Evolutionary conservation across 2,888 invertebrate species (phyloP), one percentile per base, ranked within the genome.

Genomic region (Tiliacea aurago): DNA sequence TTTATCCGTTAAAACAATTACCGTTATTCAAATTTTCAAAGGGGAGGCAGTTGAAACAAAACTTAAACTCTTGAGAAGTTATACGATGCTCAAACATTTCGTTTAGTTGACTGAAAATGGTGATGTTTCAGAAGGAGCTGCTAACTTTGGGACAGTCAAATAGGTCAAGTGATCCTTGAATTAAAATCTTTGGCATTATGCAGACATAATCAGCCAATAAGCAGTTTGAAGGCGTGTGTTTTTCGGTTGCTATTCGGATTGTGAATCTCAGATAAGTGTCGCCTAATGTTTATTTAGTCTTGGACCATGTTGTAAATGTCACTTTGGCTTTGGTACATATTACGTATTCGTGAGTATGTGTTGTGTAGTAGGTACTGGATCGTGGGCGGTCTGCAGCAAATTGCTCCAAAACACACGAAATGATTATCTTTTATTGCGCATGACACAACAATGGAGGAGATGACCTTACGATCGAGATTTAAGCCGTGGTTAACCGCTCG

Each of bases 401-500:
- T 94, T 93, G 92, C 93, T 93, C 94, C 92, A 93, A 94, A 95
- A 95, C 91, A 93, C 91, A 94, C 93, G 91, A 93, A 93, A 93
- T 93, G 89, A 93, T 95, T 92, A 94, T 94, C 91, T 94, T 93
- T 93, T 94, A 94, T 91, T 91, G 91, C 91, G 90, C 93, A 91
- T 92, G 94, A 92, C 93, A 93, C 91, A 93, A 95, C 94, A 95
- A 95, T 95, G 93, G 93, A 85, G 79, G 86, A 91, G 92, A 93
- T 94, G 95, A 93, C 95, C 95, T 95, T 94, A 93, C 86, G 86
- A 86, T 90, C 86, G 84, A 91, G 90, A 93, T 92, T 91, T 89
- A 90, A 92, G 86, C 87, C 89, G 90, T 88, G 84, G 85, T 86
- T 87, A 89, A 87, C 86, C 84, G 78, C 86, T 87, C 77, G 90